phyloP scores from a whole-genome alignment of 2,888 invertebrate genomes.

The Operophtera brumata region DNA sequence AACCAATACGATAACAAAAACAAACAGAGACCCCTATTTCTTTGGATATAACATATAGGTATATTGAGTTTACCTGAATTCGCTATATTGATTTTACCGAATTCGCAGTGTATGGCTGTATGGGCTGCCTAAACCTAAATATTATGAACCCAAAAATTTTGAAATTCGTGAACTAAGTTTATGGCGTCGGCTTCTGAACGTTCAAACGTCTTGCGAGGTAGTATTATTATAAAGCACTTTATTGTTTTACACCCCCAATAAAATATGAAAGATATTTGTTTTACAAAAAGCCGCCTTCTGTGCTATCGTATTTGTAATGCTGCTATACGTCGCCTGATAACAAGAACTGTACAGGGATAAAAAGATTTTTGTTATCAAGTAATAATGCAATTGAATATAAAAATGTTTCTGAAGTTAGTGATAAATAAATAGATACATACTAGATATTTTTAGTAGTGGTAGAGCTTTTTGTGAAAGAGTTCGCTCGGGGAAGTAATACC shows the following conservation, averaged over 20 bases:
- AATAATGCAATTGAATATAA: background rate
- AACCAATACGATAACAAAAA: too few species aligned
- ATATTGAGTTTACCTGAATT: too few species aligned
- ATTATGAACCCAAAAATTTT: conserved; percentile 42
- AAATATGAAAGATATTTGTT: conserved; percentile 51
- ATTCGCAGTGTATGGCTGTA: too few species aligned
- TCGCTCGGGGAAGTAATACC: too few species aligned
- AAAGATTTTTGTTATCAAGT: background rate
- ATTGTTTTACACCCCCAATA: conserved; percentile 66
- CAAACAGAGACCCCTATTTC: too few species aligned
- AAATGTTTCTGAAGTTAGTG: background rate
- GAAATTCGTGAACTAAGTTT: conserved; percentile 56
- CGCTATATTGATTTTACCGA: too few species aligned
- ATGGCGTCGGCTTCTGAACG: conserved; percentile 37
- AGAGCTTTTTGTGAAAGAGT: too few species aligned
- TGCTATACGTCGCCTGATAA: conserved; percentile 32
- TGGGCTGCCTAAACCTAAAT: conserved; percentile 7
- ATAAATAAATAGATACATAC: too few species aligned
- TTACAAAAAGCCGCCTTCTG: conserved; percentile 60
- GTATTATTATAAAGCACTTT: conserved; percentile 53
- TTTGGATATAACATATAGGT: too few species aligned
- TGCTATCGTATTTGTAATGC: conserved; percentile 38
- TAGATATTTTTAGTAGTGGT: too few species aligned
- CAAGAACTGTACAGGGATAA: background rate
- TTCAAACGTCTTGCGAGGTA: conserved; percentile 29